Percentiles rank a stretch among this genome's conserved stretches.
These are phyloP conservation scores for Poicephalus gulielmi DNA, from an alignment of 2,113 vertebrate species.

Conservation along the genomic window DNA sequence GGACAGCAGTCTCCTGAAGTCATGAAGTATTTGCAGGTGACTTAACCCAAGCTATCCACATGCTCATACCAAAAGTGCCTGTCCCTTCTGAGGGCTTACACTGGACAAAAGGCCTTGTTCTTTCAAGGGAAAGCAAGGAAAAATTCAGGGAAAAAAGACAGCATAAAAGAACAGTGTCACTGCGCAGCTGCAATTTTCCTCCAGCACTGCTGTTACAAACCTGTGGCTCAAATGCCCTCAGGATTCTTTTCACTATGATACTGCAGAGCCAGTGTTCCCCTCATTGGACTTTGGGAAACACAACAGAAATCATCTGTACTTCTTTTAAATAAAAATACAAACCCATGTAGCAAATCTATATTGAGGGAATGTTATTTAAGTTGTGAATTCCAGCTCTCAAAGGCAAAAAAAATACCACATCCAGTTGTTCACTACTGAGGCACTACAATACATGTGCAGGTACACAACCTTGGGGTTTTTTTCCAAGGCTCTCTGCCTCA, in stretches of 20 bases:
- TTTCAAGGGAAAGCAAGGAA: background rate
- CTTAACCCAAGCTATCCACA: too few species aligned
- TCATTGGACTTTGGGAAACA: background rate
- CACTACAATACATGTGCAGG: background rate
- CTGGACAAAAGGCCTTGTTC: background rate
- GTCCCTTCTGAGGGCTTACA: fast-evolving
- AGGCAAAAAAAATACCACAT: background rate
- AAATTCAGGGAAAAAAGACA: background rate
- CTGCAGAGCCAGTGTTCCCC: background rate
- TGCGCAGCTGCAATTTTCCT: background rate
- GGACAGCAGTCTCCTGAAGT: background rate
- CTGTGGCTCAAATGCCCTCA: fast-evolving
- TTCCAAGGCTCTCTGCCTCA: background rate
- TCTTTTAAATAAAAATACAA: background rate
- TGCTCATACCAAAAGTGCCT: background rate
- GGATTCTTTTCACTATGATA: background rate
- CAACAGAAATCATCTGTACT: background rate
- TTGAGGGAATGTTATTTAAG: background rate
- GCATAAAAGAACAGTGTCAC: background rate
- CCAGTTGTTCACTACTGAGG: fast-evolving
- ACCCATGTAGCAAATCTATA: background rate
- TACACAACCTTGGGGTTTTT: background rate
- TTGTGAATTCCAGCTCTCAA: background rate
- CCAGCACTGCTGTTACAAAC: background rate
- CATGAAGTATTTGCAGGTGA: background rate